Base-by-base conservation (phyloP, 2,797 vertebrate species). In the Hylomyscus alleni region DNA sequence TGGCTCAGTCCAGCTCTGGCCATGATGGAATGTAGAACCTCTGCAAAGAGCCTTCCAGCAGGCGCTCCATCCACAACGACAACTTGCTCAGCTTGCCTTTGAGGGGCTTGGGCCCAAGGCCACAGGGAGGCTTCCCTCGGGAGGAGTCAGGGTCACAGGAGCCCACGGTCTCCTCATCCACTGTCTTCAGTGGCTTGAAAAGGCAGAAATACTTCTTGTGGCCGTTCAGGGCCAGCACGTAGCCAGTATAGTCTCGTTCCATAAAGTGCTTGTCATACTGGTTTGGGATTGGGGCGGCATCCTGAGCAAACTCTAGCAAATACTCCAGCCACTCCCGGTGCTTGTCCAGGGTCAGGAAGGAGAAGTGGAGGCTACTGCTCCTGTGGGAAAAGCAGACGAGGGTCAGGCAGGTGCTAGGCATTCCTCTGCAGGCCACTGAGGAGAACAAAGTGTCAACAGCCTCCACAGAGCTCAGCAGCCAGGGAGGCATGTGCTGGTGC, bases 181-280 rank as follows among this genome's bases (percentile, higher is more conserved):
- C 98, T 0, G 96, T 96, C 50, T 97, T 98, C 78, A 98, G 98
- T 0, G 99, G 99, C 98, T 99, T 99, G 95, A 99, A 99, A 76
- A 99, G 99, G 97, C 99, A 99, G 93, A 99, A 99, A 98, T 99
- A 99, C 88, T 99, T 99, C 98, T 99, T 99, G 98, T 99, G 99
- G 76, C 99, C 99, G 0, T 99, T 99, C 7, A 99, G 99, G 1
- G 99, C 99, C 98, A 99, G 98, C 34, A 99, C 99, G 0, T 99
- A 99, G 75, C 99, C 99, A 0, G 99, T 99, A 98, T 99, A 99
- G 98, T 99, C 99, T 0, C 98, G 99, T 93, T 98, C 98, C 1
- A 99, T 97, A 62, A 99, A 98, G 8, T 99, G 99, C 17, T 99
- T 99, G 83, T 99, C 99, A 0, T 99, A 99, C 2, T 99, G 98